Base-by-base conservation (phyloP, 2,113 vertebrate genomes). In the Prunella himalayana region DNA sequence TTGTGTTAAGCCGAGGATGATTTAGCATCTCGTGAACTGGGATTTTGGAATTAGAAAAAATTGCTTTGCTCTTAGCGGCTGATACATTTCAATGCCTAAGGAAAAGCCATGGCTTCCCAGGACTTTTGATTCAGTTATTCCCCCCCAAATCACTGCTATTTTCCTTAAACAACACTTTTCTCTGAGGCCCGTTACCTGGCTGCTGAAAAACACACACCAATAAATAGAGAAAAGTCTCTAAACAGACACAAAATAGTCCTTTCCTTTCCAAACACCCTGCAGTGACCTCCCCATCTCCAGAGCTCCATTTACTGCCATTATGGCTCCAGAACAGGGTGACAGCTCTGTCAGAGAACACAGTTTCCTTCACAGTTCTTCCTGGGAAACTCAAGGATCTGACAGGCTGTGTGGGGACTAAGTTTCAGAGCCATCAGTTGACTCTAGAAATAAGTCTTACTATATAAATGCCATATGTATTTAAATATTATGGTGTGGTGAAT, bases 1-100 rank as follows among this genome's bases (percentile, higher is more conserved):
- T 92, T 94, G 72, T 73, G 75, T 47, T 88, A 82, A 91, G 75
- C 79, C 42, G 5, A 83, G 95, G 93, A 96, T 83, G 78, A 95
- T 88, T 93, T 84, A 75, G 87, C 77, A 88, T 92, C 87, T 72
- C 3, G 0, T 15, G 69, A 78, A 81, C 50, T 18, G 79, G 66
- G 91, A 51, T 87, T 90, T 88, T 65, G 93, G 91, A 90, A 93
- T 82, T 73, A 70, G 76, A 70, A 96, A 90, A 65, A 61, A 86
- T 53, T 39, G 49, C 69, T 84, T 84, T 88, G 45, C 82, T 84
- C 63, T 92, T n/a, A 75, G 73, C 8, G 82, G 76, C 57, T 73
- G 86, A 86, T 76, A 60, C 18, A 27, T 81, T 94, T 94, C 45
- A 51, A 41, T 61, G 68, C 71, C 82, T 45, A 47, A 86, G 82